Percentiles rank a stretch among this genome's conserved stretches.
phyloP scores from a whole-genome alignment of 1,140 invertebrate genomes.

The Arctopsyche grandis region DNA sequence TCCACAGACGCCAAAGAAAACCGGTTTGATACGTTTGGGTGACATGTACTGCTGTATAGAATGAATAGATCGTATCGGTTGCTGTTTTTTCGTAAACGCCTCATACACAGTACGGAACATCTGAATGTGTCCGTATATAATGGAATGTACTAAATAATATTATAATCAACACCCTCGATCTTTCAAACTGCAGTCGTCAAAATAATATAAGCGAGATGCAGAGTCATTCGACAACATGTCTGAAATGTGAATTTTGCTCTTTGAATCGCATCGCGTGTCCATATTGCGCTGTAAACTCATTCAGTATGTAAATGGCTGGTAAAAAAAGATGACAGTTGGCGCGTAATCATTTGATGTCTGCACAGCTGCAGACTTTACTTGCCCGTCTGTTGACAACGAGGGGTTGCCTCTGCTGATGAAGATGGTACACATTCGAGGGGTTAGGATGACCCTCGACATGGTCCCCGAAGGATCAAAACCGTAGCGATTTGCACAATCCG shows the following conservation, averaged over 20 bases:
- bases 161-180: too few relatives aligned
- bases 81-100: too few relatives aligned
- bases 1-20: too few relatives aligned
- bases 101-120: too few relatives aligned
- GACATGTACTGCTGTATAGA: too few relatives aligned
- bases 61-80: too few relatives aligned
- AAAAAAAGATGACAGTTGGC: slow-evolving; percentile 53
- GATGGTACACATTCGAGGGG: neutral
- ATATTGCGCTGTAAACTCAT: neutral
- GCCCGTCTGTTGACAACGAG: slow-evolving; percentile 31
- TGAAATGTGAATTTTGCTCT: neutral
- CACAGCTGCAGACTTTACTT: slow-evolving; percentile 38
- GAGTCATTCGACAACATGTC: neutral
- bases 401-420: slow-evolving; percentile 26
- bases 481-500: too few relatives aligned
- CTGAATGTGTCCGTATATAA: too few relatives aligned
- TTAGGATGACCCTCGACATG: slow-evolving; percentile 8
- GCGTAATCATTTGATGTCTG: slow-evolving; percentile 50
- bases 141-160: too few relatives aligned
- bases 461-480: neutral
- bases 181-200: too few relatives aligned
- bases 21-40: too few relatives aligned
- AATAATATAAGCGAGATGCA: neutral
- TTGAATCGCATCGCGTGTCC: neutral
- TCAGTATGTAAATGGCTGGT: slow-evolving; percentile 48